Evolutionary conservation across 1,140 invertebrate species (phyloP).

Genomic region (Triops longicaudatus): DNA sequence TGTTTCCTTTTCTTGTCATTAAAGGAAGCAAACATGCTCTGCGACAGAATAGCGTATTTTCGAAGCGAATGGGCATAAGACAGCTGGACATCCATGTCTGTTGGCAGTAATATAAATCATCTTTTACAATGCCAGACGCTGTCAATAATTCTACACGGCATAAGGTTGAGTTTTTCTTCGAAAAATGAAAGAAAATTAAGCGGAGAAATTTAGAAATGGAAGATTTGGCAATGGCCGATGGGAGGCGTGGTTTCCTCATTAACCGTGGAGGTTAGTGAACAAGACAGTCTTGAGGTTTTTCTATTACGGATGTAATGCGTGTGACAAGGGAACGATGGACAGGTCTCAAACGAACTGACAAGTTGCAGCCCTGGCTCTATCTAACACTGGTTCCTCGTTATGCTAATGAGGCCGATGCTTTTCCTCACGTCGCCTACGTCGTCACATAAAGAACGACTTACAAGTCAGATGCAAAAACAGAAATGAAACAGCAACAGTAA

Average conservation of each 20-base stretch:
- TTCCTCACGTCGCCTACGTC: conserved; percentile 7
- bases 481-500: background rate
- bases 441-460: conserved; percentile 5
- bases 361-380: background rate
- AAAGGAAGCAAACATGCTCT: background rate
- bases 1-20: background rate
- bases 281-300: background rate
- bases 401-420: conserved; percentile 11
- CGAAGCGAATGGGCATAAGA: background rate
- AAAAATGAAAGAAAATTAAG: background rate
- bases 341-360: conserved; percentile 11
- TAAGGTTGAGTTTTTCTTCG: background rate
- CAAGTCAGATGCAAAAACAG: conserved; percentile 3
- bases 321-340: background rate
- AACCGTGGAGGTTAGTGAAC: background rate
- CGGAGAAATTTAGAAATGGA: background rate
- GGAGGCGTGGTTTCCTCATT: conserved; percentile 8
- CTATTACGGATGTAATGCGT: background rate
- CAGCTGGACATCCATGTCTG: background rate
- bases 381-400: conserved; percentile 11
- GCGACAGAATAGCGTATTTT: background rate
- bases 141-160: background rate
- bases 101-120: background rate
- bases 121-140: background rate
- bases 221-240: background rate